phyloP scores from a whole-genome alignment of 1,140 invertebrate genomes.

The Aphis gossypii region DNA sequence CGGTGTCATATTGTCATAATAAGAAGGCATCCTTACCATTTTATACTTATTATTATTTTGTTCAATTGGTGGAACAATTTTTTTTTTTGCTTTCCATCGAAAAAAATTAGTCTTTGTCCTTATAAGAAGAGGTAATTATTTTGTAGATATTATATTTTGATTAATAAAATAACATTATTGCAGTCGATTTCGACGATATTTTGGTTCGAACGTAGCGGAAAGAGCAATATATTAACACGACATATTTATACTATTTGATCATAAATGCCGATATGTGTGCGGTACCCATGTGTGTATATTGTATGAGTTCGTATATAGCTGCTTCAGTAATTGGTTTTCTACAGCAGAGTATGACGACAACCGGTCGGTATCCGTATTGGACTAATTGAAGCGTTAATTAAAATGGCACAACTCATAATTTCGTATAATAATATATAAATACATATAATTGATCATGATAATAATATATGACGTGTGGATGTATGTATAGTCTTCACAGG shows the following conservation, averaged over 20 bases:
- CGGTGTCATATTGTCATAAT: not conserved
- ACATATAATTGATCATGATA: no score
- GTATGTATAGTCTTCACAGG: not conserved
- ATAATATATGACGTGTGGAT: not conserved
- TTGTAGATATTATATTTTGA: not conserved
- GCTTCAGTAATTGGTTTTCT: not conserved
- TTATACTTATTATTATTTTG: not conserved
- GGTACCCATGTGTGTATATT: not conserved
- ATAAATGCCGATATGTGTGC: not conserved
- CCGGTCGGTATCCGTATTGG: not conserved
- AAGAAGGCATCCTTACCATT: not conserved
- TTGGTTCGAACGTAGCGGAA: not conserved
- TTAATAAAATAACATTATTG: not conserved
- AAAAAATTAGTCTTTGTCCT: not conserved
- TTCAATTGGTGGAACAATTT: not conserved
- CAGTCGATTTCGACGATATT: not conserved
- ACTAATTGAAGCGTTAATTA: conserved; percentile 32
- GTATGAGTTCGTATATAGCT: not conserved
- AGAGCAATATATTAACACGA: not conserved
- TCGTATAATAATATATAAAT: not conserved
- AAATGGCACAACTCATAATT: not conserved
- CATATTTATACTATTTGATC: no score
- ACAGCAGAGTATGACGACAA: not conserved
- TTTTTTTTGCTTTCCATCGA: not conserved
- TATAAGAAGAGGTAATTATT: not conserved